A percentile compares a stretch with the other conserved stretches of the same genome.
Evolutionary conservation across 2,888 invertebrate genomes (phyloP).

Genomic region (Allygus modestus): DNA sequence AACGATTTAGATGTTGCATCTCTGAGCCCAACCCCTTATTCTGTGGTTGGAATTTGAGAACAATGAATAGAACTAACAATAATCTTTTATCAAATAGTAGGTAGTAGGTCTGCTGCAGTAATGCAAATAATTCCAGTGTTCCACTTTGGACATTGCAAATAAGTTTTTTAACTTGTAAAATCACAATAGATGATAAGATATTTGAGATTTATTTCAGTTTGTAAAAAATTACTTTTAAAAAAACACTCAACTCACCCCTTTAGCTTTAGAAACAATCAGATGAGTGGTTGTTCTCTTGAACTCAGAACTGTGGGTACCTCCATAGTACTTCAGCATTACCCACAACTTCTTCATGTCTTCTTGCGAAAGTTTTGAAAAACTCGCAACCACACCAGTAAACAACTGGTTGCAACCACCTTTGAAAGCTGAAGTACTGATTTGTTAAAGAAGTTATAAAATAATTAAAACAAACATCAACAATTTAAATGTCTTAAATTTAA

Average conservation of each 20-base stretch:
- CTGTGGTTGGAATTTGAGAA: no score
- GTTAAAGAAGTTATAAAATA: slow-evolving; percentile 65
- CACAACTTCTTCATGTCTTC: slow-evolving; percentile 88
- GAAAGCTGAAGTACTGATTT: slow-evolving; percentile 85
- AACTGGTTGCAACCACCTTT: slow-evolving; percentile 81
- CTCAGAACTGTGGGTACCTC: slow-evolving; percentile 86
- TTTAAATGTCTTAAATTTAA: not conserved
- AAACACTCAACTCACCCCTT: slow-evolving; percentile 76
- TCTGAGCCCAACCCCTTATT: no score
- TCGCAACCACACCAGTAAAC: slow-evolving; percentile 86
- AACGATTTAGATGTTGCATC: no score
- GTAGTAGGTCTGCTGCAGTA: no score
- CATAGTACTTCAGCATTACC: slow-evolving; percentile 91
- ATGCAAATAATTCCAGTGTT: no score
- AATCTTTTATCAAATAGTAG: no score
- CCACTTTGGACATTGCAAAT: no score
- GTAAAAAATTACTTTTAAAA: no score
- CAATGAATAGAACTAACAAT: no score
- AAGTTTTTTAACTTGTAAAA: no score
- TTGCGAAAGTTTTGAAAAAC: slow-evolving; percentile 85
- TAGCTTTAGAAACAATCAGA: slow-evolving; percentile 86
- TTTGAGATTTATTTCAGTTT: no score
- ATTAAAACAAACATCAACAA: slow-evolving; percentile 17
- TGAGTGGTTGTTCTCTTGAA: slow-evolving; percentile 83
- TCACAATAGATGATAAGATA: no score